Evolutionary conservation across 2,113 vertebrate species (phyloP), one percentile per base, ranked within the genome.

Genomic region (Acrocephalus kingi): DNA sequence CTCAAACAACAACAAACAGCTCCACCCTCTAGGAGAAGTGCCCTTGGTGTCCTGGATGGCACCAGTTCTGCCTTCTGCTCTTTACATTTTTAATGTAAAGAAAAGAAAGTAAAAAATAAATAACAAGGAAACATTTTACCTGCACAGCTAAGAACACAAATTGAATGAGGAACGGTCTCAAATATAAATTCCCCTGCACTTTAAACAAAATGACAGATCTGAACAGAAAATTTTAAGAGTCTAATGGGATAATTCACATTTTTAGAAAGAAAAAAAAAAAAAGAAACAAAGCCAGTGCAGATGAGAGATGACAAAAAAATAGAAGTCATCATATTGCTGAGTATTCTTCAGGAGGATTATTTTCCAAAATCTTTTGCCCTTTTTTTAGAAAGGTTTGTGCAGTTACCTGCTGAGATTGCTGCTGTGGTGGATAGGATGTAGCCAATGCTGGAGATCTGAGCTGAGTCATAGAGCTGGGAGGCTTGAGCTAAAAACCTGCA

Each of bases 401-500:
- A 59, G 96, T 98, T 98, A 99, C 99, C 99, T 96, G 99, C 99
- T 55, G 98, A 97, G 71, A 99, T 97, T 7, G 99, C 98, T 48
- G 97, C 94, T 2, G 91, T 93, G 9, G 99, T 99, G 84, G 99
- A 99, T 8, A 99, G 94, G 90, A 99, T 98, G 91, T 99, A 99
- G 95, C 99, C 99, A 28, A 99, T 55, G 6, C 99, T 98, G 91
- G 99, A 98, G 13, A 99, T 98, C 95, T 99, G 90, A n/a, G 98
- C 99, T 15, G 98, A 98, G 95, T 99, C 98, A 6, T 99, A 98
- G 31, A 99, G 97, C 93, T 98, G 98, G 3, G 98, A 99, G 16
- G 99, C 99, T 58, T 99, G 98, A 78, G 98, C 97, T 89, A 99
- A 96, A 97, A 99, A 99, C 66, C 99, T 99, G 94, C 73, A 95